Percentiles rank a stretch among this genome's conserved stretches.
Evolutionary conservation across 2,113 vertebrate genomes (phyloP).

Genomic region (Apteryx owenii): DNA sequence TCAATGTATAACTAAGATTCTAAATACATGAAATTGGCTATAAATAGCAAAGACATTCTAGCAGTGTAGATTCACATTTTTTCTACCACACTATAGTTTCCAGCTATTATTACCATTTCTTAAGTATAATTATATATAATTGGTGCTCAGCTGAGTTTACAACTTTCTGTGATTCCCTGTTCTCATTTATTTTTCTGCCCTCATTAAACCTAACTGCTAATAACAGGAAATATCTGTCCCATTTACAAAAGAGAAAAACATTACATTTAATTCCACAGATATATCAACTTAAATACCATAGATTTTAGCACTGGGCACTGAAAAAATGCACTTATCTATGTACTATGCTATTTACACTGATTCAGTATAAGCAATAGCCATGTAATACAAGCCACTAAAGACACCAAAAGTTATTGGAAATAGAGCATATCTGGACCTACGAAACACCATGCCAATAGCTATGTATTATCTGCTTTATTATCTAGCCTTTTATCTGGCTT

Average conservation of each 20-base stretch:
- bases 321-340: not conserved
- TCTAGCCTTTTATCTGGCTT: not conserved
- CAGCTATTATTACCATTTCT: not conserved
- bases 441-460: not conserved
- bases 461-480: not conserved
- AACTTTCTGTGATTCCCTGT: not conserved
- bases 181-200: not conserved
- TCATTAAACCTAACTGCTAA: not conserved
- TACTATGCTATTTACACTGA: not conserved
- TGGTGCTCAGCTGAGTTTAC: not conserved
- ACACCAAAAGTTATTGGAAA: not conserved
- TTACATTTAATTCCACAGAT: not conserved
- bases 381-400: not conserved
- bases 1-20: not conserved
- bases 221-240: not conserved
- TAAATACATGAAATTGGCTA: not conserved
- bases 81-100: not conserved
- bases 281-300: not conserved
- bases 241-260: not conserved
- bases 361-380: not conserved
- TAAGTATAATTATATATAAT: not conserved
- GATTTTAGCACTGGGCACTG: not conserved
- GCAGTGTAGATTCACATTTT: not conserved
- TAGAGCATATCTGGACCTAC: not conserved
- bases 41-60: constrained; percentile 1